phyloP scores from a whole-genome alignment of 2,113 vertebrate species.

The Nothoprocta pentlandii region DNA sequence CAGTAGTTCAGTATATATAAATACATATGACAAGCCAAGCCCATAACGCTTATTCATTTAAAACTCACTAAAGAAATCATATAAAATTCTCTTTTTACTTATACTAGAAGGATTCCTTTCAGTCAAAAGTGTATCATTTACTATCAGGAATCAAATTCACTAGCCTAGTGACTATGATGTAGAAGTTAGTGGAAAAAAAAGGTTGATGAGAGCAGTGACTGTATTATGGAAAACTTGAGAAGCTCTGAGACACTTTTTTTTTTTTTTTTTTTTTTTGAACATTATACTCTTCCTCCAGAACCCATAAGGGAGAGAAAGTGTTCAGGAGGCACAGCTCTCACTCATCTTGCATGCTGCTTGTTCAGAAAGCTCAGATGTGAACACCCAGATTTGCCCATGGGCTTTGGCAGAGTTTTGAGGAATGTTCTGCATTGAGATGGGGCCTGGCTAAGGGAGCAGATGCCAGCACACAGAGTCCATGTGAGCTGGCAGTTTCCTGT shows the following conservation, averaged over 20 bases:
- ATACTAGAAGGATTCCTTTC: not conserved
- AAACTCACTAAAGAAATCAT: not conserved
- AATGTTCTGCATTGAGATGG: not conserved
- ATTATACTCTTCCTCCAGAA: too few species aligned
- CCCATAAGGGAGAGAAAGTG: not conserved
- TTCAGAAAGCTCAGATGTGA: not conserved
- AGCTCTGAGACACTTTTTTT: not conserved
- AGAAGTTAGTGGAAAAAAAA: not conserved
- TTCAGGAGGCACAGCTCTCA: not conserved
- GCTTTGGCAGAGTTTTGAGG: not conserved
- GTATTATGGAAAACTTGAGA: not conserved
- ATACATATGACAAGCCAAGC: accelerated
- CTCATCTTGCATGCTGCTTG: not conserved
- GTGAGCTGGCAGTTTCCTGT: accelerated
- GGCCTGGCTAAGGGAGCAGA: not conserved
- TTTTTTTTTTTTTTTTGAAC: too few species aligned
- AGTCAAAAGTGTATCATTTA: not conserved
- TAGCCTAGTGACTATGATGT: not conserved
- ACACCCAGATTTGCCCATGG: not conserved
- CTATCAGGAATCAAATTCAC: not conserved
- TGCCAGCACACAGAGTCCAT: accelerated
- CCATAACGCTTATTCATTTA: not conserved
- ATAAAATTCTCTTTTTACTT: not conserved
- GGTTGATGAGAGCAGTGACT: not conserved
- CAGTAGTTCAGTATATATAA: not conserved